Base-by-base conservation (phyloP, 2,797 vertebrate genomes). In the Melanogrammus aeglefinus region DNA sequence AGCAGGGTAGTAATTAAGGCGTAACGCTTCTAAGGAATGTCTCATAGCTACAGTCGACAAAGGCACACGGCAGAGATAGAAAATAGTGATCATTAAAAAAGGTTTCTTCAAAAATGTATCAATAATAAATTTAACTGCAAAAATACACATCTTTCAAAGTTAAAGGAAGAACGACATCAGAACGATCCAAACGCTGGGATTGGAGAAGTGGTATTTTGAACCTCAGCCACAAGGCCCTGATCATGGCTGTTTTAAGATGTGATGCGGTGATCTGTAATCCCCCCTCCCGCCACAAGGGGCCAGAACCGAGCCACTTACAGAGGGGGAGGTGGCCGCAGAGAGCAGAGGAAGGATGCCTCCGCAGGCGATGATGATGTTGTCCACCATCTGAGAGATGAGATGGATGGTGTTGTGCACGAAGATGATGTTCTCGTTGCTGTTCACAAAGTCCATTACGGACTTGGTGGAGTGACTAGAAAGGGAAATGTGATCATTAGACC, bases 391-490 rank as follows among this genome's bases (percentile, higher is more conserved):
- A 87, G 98, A 99, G 92, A 99, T 99, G 91, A 99, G 97, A 94
- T 99, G 98, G 91, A 99, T 99, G 77, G 98, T 99, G 94, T 99
- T 99, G 94, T 99, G 98, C 86, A 99, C 98, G 87, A 99, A 99
- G 93, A 99, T 99, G 93, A 99, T 99, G 92, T 99, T 99, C 92
- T 99, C 98, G 84, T 99, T 99, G 94, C 98, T 99, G 94, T 99
- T 99, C 90, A 99, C 98, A 88, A 99, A 99, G 92, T 99, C 98
- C 98, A 99, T 99, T 79, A 99, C 97, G 18, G 98, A 99, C 90
- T 99, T 99, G 72, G 98, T 99, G 38, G 98, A 98, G 92, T 99
- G 98, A 93, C 98, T 99, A 91, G 33, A 93, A 91, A 72, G 57
- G 7, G 3, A 66, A 27, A 66, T 21, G 21, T 6, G 51, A n/a